Base-by-base conservation (phyloP, 2,113 vertebrate genomes). In the Sylvilagus bachmani region DNA sequence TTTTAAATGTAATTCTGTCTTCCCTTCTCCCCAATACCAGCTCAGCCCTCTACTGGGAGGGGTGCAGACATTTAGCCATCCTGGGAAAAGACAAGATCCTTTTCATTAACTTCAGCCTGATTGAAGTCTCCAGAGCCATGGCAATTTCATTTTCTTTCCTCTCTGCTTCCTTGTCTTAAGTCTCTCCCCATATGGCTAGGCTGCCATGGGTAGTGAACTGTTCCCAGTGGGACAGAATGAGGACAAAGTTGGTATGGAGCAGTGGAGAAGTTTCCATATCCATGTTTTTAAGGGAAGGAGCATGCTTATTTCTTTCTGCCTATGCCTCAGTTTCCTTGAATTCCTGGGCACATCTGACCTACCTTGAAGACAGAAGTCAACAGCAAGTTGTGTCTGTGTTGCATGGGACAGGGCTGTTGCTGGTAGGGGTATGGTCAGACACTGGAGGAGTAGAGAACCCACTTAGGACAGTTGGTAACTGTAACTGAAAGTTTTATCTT, bases 71-170 rank as follows among this genome's bases (percentile, higher is more conserved):
- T 82, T 89, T 33, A 84, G 69, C 53, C 67, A 31, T 92, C 78
- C 62, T 84, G 86, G 90, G 89, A 81, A 95, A 84, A 80, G 79
- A 75, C 36, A 33, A n/a, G 84, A 79, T 33, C 22, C 69, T 96
- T 90, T 83, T 93, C 75, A 94, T 97, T 96, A 96, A 85, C 95
- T 82, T 74, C 31, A 77, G 64, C 36, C 69, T 81, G 90, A 93
- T 61, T 92, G 94, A 94, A 96, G 87, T 95, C 95, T 90, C 80
- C 21, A 87, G 89, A 89, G 86, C 77, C 33, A 38, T 2, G 8
- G 10, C 19, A 69, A 86, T 90, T 86, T 49, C 80, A 87, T 89
- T 86, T 96, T 77, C 53, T 33, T 64, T 11, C 78, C n/a, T 64
- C 25, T 58, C 5, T 33, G 29, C 79, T 75, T 73, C 53, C 86